Base-by-base conservation (phyloP, 2,888 invertebrate genomes). In the Amblyteles armatorius region DNA sequence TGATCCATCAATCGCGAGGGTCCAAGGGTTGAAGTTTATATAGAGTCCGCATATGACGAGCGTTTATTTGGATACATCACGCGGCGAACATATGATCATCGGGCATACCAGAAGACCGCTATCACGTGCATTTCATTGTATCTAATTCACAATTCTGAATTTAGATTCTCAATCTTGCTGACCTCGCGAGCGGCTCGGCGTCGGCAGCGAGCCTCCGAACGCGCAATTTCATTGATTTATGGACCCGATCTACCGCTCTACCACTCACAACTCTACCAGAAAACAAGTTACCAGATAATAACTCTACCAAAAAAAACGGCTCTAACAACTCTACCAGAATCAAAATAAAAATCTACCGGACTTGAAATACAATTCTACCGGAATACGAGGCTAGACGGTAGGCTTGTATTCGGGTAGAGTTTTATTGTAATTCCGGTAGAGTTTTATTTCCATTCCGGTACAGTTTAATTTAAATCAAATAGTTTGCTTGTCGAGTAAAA, bases 11-110 rank as follows among this genome's bases (percentile, higher is more conserved):
- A 44, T 57, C 33, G 33, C 48, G 52, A 36, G 5, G 22, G 55
- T 74, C 57, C 57, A 74, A 55, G 57, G 57, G 57, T 74, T 80
- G 68, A 74, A 57, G 19, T 57, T 33, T 55, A 44, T 16, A 33
- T 29, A 29, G 16, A 63, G 16, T 16, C 29, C 16, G n/a, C 5
- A 19, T n/a, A 57, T 36, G 29, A 55, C 52, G 22, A 57, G 57
- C 9, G 57, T 57, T 16, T 55, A 55, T 67, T 57, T 13, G 48
- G 33, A 69, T 40, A 69, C 29, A 48, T 44, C 69, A 78, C 60
- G 78, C 36, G 16, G 29, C 13, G n/a, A 36, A 57, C 26, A 48
- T 26, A 48, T 78, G 78, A 69, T 78, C 29, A 13, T 44, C 26
- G 6, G 11, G 19, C 55, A 33, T 57, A 48, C 44, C 11, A 16